A percentile compares a stretch with the other conserved stretches of the same genome.
Evolutionary conservation across 2,113 vertebrate genomes (phyloP).

Genomic region (Poeciliopsis prolifica): DNA sequence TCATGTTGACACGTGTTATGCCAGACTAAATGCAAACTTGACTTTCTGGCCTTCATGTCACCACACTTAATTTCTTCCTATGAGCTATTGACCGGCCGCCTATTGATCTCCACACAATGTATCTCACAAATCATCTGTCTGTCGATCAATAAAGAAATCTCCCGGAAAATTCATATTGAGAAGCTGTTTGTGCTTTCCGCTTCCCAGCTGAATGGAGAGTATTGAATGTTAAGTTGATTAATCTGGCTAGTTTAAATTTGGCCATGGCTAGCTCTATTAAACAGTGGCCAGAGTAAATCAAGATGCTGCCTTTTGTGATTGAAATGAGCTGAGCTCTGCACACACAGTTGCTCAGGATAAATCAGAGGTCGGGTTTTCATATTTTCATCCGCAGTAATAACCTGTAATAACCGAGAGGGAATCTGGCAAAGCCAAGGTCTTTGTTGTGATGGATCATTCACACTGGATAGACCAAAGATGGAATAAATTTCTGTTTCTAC

Average conservation of each 20-base stretch:
- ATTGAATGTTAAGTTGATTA: slow-evolving; percentile 99
- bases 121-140: slow-evolving; percentile 99
- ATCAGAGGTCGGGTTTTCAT: slow-evolving; percentile 80
- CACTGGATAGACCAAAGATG: slow-evolving; percentile 47
- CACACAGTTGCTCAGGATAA: slow-evolving; percentile 85
- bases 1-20: slow-evolving; percentile 33
- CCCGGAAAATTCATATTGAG: slow-evolving; percentile 99
- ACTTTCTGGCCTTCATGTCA: slow-evolving; percentile 84
- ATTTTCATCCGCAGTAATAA: slow-evolving; percentile 91
- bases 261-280: slow-evolving; percentile 95
- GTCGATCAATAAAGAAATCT: slow-evolving; percentile 99
- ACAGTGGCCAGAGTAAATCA: slow-evolving; percentile 98
- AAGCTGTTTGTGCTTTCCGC: slow-evolving; percentile 85
- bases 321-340: slow-evolving; percentile 94
- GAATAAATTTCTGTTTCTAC: slow-evolving; percentile 34
- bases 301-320: slow-evolving; percentile 94
- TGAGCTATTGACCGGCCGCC: slow-evolving; percentile 87
- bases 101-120: slow-evolving; percentile 96
- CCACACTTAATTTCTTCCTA: slow-evolving; percentile 85
- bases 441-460: slow-evolving; percentile 64
- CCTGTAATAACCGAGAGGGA: slow-evolving; percentile 65
- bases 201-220: slow-evolving; percentile 66
- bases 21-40: slow-evolving; percentile 72
- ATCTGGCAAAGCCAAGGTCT: slow-evolving; percentile 67
- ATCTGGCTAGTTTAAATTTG: slow-evolving; percentile 98